Percentiles rank a stretch among this genome's conserved stretches.
These are phyloP conservation scores for Drosophila ananassae DNA, from an alignment of 1,140 invertebrate genomes.

Conservation along the genomic window DNA sequence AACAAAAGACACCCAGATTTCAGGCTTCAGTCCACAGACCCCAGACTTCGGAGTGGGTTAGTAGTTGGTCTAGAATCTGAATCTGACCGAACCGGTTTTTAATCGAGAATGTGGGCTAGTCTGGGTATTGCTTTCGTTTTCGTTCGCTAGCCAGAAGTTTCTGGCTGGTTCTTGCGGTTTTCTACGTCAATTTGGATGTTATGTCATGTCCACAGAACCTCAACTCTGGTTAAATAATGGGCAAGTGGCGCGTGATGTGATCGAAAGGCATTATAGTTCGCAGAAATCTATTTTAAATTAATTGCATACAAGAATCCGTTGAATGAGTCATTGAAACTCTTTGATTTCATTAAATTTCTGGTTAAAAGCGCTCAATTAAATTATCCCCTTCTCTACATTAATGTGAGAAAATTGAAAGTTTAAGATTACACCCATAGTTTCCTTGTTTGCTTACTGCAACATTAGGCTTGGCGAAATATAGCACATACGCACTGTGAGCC, in stretches of 20 bases:
- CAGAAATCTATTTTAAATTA: neutral
- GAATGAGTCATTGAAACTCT: slow-evolving; percentile 1
- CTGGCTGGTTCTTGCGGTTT: slow-evolving; percentile 31
- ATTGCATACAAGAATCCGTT: neutral
- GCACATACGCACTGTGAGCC: slow-evolving; percentile 59
- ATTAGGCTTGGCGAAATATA: slow-evolving; percentile 33
- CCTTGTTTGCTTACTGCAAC: neutral
- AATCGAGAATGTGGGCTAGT: slow-evolving; percentile 45
- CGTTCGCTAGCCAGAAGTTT: slow-evolving; percentile 13
- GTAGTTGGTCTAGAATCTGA: slow-evolving; percentile 52
- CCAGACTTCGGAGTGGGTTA: slow-evolving; percentile 60
- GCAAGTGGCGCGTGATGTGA: slow-evolving; percentile 21
- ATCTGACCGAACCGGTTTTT: slow-evolving; percentile 63
- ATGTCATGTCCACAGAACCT: slow-evolving; percentile 41
- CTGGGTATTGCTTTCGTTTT: slow-evolving; percentile 60
- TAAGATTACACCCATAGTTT: neutral
- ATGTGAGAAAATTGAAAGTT: neutral
- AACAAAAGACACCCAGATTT: slow-evolving; percentile 40
- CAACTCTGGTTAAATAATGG: slow-evolving; percentile 31
- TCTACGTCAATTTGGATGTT: slow-evolving; percentile 28
- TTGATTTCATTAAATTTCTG: neutral
- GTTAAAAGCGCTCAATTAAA: too few species aligned
- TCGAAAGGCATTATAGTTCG: slow-evolving; percentile 13
- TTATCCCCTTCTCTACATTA: neutral
- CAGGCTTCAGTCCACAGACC: neutral